A percentile compares a stretch with the other conserved stretches of the same genome.
phyloP scores from a whole-genome alignment of 2,113 vertebrate species.

The Triplophysa dalaica region DNA sequence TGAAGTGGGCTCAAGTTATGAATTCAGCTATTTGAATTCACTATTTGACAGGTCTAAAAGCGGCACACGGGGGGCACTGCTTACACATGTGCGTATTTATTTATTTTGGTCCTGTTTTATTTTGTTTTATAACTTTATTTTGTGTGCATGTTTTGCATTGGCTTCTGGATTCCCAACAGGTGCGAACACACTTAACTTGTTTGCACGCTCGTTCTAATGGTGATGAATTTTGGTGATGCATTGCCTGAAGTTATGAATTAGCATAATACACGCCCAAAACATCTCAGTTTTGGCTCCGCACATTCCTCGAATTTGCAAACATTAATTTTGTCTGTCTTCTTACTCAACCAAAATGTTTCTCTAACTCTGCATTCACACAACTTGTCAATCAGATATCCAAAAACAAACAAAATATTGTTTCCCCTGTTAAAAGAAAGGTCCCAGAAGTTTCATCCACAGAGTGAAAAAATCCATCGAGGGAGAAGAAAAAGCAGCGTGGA shows the following conservation, averaged over 20 bases:
- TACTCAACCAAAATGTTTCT: too few species aligned
- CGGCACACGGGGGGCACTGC: neutral
- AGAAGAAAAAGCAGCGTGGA: conserved; percentile 42
- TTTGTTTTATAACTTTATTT: neutral
- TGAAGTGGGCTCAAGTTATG: conserved; percentile 34
- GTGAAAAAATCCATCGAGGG: conserved; percentile 54
- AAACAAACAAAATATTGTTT: conserved; percentile 69
- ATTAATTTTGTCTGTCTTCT: too few species aligned
- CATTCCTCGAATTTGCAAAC: too few species aligned
- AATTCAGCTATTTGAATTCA: conserved; percentile 30
- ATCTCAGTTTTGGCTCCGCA: too few species aligned
- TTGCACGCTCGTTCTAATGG: neutral
- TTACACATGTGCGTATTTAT: conserved; percentile 7
- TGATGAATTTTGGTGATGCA: too few species aligned
- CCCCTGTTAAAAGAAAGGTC: conserved; percentile 14
- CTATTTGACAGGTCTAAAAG: conserved; percentile 45
- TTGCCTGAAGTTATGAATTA: too few species aligned
- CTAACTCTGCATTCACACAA: too few species aligned
- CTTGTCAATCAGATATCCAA: conserved; percentile 72
- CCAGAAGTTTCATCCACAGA: conserved; percentile 4
- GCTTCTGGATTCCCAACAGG: neutral
- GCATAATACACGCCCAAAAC: too few species aligned
- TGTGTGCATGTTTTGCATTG: neutral
- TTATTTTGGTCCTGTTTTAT: conserved; percentile 10
- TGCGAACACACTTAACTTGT: neutral